These are phyloP conservation scores for Tenebrosternarchus preto DNA, from an alignment of 2,113 vertebrate genomes.

Conservation along the genomic window DNA sequence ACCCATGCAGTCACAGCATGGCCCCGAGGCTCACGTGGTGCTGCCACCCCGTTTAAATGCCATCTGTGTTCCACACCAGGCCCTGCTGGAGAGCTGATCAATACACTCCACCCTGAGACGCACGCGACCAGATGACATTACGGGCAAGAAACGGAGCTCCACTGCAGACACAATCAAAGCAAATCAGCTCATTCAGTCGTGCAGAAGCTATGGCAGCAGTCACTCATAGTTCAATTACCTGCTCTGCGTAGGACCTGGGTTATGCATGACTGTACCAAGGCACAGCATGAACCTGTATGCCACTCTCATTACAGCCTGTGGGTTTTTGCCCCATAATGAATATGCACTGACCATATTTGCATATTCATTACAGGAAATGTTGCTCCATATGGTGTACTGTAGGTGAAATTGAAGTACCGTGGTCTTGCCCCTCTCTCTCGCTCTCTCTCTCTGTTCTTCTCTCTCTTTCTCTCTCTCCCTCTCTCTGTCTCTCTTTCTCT, in stretches of 20 bases:
- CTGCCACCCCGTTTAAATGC: constrained; percentile 54
- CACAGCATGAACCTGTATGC: background rate
- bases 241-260: background rate
- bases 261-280: background rate
- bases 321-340: constrained; percentile 4
- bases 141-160: constrained; percentile 53
- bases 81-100: constrained; percentile 36
- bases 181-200: constrained; percentile 40
- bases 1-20: constrained; percentile 41
- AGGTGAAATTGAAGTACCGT: background rate
- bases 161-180: constrained; percentile 39
- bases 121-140: constrained; percentile 56
- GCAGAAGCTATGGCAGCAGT: constrained; percentile 18
- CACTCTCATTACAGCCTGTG: background rate
- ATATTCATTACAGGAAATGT: constrained; percentile 28
- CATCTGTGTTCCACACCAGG: constrained; percentile 31
- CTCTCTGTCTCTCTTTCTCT: background rate
- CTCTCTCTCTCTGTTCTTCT: background rate
- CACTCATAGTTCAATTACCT: constrained; percentile 40
- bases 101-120: constrained; percentile 25
- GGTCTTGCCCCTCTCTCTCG: background rate
- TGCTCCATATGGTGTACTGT: constrained; percentile 11
- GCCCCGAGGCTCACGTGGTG: constrained; percentile 52
- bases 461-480: background rate
- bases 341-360: background rate